Percentiles rank a stretch among this genome's conserved stretches.
Conservation (phyloP, 2,113 vertebrate species). For the Solea senegalensis region DNA sequence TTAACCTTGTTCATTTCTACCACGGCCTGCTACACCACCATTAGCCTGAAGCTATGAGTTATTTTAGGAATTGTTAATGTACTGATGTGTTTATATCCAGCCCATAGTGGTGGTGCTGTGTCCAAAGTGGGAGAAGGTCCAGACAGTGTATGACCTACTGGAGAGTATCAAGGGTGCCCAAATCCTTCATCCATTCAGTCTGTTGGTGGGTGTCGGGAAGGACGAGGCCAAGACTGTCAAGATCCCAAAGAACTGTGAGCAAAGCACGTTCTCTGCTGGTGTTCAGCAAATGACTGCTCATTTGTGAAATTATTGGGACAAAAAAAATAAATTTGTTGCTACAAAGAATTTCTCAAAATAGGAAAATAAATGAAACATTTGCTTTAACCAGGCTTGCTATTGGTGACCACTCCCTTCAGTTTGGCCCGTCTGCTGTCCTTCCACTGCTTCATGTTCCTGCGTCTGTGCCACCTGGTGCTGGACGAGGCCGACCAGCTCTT, state of each 20-base stretch:
- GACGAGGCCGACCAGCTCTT: conserved; percentile 86
- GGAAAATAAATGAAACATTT: too few species aligned
- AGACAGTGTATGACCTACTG: conserved; percentile 84
- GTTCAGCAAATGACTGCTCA: neutral
- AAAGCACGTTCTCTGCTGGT: neutral
- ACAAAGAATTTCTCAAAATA: too few species aligned
- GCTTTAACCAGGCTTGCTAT: conserved; percentile 80
- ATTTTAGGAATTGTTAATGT: neutral
- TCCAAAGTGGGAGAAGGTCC: conserved; percentile 89
- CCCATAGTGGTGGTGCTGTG: conserved; percentile 89
- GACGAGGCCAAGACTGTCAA: conserved; percentile 81
- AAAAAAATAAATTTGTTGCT: too few species aligned
- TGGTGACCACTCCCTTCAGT: conserved; percentile 88
- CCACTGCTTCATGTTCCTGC: conserved; percentile 82
- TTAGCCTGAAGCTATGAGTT: neutral
- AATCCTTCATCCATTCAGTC: conserved; percentile 74
- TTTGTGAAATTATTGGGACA: neutral
- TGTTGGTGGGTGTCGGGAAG: conserved; percentile 84
- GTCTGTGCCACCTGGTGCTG: conserved; percentile 88
- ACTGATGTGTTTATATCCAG: conserved; percentile 67
- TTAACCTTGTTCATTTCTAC: too few species aligned
- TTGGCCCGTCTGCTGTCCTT: conserved; percentile 83
- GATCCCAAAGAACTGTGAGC: conserved; percentile 87
- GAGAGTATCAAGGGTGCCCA: conserved; percentile 64
- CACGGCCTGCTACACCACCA: too few species aligned